Evolutionary conservation across 2,888 invertebrate genomes (phyloP), one percentile per base, ranked within the genome.

Genomic region (Strigamia crassipes): DNA sequence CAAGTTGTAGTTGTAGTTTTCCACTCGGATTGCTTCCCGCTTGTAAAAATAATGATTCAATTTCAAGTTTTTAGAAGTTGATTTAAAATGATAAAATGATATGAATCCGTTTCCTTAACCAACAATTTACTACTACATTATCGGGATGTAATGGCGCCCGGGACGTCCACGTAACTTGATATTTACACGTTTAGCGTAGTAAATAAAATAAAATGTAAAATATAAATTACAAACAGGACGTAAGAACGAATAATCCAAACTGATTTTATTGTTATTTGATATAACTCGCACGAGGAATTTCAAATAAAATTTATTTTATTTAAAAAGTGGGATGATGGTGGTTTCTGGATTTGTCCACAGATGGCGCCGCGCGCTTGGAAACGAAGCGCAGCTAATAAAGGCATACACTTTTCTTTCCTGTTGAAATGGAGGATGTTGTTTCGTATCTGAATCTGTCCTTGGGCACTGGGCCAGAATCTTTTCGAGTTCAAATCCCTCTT

Each of bases 381-480:
- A 18, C 18, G 18, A n/a, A 18, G 21, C 56, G 9, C 0, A 1
- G 18, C n/a, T 56, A 56, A 56, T 56, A 56, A 56, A 56, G 56
- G 51, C 51, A 51, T 51, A 5, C 51, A 51, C 51, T 56, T 46
- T 46, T 56, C 56, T 56, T 56, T 56, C 56, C 56, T 56, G 56
- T 56, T 56, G 56, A 56, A 56, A 56, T 77, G 78, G 78, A 77
- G 38, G 78, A 38, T 31, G 78, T 38, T 31, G 78, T 77, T 38
- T 77, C 34, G 38, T 34, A 31, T 77, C 38, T 31, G 78, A 38
- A 31, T 77, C 78, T 77, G 78, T 77, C 78, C 78, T 77, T 77
- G 78, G 78, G 78, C 78, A 77, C 78, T 31, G 34, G 78, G 78
- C 78, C 78, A 77, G 38, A 31, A 77, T 77, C 78, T 31, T 34